Percentiles rank a stretch among this genome's conserved stretches.
phyloP scores from a whole-genome alignment of 2,797 vertebrate species.

The Picus viridis region DNA sequence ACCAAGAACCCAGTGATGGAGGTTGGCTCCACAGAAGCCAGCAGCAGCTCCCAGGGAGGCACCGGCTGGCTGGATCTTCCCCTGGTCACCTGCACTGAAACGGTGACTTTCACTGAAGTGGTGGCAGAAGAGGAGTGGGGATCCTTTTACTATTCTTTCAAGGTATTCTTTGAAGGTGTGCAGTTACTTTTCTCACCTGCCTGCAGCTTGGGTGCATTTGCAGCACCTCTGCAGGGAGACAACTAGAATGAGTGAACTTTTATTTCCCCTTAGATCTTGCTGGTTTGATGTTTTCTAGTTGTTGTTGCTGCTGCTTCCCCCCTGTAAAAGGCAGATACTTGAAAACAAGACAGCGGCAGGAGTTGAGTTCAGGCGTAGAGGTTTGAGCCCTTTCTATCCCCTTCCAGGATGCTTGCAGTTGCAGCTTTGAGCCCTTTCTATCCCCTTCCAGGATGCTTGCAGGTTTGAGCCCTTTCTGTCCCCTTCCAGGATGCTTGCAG shows the following conservation, averaged over 20 bases:
- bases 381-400: too few species aligned
- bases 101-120: constrained; percentile 58
- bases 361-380: neutral
- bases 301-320: neutral
- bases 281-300: too few species aligned
- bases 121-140: constrained; percentile 68
- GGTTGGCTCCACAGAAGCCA: constrained; percentile 51
- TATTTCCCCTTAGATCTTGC: neutral
- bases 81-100: constrained; percentile 61
- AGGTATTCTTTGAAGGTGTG: constrained; percentile 75
- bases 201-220: neutral
- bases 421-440: too few species aligned
- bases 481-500: neutral
- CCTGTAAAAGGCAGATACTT: neutral
- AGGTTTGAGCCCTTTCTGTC: neutral
- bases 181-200: neutral
- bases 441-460: too few species aligned
- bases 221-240: neutral
- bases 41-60: constrained; percentile 14
- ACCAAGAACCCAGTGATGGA: constrained; percentile 54
- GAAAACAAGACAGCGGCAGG: neutral
- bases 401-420: too few species aligned
- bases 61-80: neutral
- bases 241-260: neutral
- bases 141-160: constrained; percentile 80